Evolutionary conservation across 2,888 invertebrate species (phyloP), one percentile per base, ranked within the genome.

Genomic region (Strigamia maritima): DNA sequence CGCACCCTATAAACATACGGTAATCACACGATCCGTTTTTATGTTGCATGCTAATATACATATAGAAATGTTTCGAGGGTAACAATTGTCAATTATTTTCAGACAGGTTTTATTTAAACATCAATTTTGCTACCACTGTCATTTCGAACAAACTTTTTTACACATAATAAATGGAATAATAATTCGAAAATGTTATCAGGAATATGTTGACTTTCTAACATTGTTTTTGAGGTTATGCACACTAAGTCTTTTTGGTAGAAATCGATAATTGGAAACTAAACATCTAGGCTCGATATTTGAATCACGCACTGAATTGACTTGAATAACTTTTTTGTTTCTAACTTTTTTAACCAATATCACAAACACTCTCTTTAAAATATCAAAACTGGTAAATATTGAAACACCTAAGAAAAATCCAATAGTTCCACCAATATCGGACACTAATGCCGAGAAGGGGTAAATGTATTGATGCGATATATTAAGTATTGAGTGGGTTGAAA

Each of bases 361-460:
- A 44, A 44, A 44, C 44, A 54, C 19, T 7, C 8, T n/a, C 19
- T 54, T 54, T 4, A 54, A 2, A 2, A 54, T 54, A 19, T 54
- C 54, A 8, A 54, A 54, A 19, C 54, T 54, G 54, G 54, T 54
- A 54, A 54, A 54, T 10, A 70, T 14, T 28, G 70, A 70, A 12
- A 70, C 14, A 7, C 70, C 70, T 26, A 70, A 70, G 28, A 70
- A 70, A 28, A 70, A 70, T 7, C 70, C 70, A 70, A 70, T 70
- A 70, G 8, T 70, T 16, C 70, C 70, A 14, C 70, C 28, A 28
- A 70, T 70, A 28, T 70, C 70, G 6, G 70, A 70, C 28, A 70
- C 70, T 26, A 70, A 26, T 16, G 70, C 70, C 12, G 70, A 70
- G n/a, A 70, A 70, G 26, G 70, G 26, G 14, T 70, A 70, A 26